A percentile compares a stretch with the other conserved stretches of the same genome.
These are phyloP conservation scores for Cybosia mesomella DNA, from an alignment of 2,888 invertebrate species.

Conservation along the genomic window DNA sequence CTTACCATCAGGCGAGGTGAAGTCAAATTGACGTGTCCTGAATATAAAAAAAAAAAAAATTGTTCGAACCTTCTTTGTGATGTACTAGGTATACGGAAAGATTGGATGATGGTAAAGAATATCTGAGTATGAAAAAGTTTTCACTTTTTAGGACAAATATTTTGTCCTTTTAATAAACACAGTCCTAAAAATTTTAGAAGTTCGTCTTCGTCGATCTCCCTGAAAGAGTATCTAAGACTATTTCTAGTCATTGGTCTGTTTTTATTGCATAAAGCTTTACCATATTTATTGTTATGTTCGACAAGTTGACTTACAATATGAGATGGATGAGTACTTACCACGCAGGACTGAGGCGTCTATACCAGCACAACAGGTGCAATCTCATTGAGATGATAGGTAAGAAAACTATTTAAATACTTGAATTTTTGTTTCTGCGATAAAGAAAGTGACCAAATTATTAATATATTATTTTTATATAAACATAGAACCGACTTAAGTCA, in stretches of 20 bases:
- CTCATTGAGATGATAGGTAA: no score
- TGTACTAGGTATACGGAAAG: constrained; percentile 38
- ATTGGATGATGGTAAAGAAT: constrained; percentile 38
- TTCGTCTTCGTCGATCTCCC: constrained; percentile 21
- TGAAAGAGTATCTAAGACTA: constrained; percentile 24
- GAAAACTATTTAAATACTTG: no score
- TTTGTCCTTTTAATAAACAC: constrained; percentile 31
- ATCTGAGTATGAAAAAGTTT: constrained; percentile 36
- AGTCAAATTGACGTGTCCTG: no score
- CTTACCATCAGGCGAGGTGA: no score
- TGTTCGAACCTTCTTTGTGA: constrained; percentile 32
- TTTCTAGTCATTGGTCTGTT: constrained; percentile 26
- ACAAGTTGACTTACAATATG: constrained; percentile 8
- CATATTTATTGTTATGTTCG: constrained; percentile 26
- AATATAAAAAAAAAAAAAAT: no score
- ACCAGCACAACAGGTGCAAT: no score
- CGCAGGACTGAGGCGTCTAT: no score
- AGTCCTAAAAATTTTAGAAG: constrained; percentile 28
- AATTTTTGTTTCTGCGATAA: no score
- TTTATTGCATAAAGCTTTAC: constrained; percentile 22
- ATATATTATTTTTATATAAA: no score
- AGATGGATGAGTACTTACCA: no score
- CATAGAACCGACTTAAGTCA: no score
- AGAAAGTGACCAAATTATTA: no score
- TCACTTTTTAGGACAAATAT: constrained; percentile 21